Evolutionary conservation across 2,113 vertebrate genomes (phyloP).

Genomic region (Gila orcuttii): DNA sequence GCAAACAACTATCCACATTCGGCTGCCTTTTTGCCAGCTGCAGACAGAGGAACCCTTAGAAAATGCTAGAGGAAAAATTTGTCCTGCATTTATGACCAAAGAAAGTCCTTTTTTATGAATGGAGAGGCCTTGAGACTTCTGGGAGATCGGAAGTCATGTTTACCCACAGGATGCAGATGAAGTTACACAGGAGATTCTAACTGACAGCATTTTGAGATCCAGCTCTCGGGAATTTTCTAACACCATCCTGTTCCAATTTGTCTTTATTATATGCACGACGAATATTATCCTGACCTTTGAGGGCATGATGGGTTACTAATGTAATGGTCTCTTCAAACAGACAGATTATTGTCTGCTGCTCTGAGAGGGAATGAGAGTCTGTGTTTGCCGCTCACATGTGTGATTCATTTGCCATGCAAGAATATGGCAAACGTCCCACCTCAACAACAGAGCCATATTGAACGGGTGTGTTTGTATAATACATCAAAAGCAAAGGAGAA

Average conservation of each 20-base stretch:
- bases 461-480: conserved; percentile 2
- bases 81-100: background rate
- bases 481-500: background rate
- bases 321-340: conserved; percentile 1
- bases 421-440: conserved; percentile 11
- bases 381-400: conserved; percentile 7
- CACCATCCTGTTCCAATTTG: conserved; percentile 6
- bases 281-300: conserved; percentile 14
- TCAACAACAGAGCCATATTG: conserved; percentile 23
- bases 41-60: conserved; percentile 48
- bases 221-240: background rate
- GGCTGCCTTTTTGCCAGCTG: conserved; percentile 50
- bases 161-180: conserved; percentile 21
- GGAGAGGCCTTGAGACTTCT: conserved; percentile 14
- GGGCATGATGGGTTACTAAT: background rate
- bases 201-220: conserved; percentile 11
- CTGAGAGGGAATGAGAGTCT: background rate
- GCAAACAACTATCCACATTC: conserved; percentile 67
- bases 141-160: conserved; percentile 26
- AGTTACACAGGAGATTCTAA: conserved; percentile 14
- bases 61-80: background rate
- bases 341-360: conserved; percentile 13
- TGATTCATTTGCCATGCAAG: conserved; percentile 22
- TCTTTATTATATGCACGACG: background rate
- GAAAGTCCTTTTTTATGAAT: conserved; percentile 4